Percentiles rank a stretch among this genome's conserved stretches.
Evolutionary conservation across 2,797 vertebrate genomes (phyloP).

Genomic region (Thunnus albacares): DNA sequence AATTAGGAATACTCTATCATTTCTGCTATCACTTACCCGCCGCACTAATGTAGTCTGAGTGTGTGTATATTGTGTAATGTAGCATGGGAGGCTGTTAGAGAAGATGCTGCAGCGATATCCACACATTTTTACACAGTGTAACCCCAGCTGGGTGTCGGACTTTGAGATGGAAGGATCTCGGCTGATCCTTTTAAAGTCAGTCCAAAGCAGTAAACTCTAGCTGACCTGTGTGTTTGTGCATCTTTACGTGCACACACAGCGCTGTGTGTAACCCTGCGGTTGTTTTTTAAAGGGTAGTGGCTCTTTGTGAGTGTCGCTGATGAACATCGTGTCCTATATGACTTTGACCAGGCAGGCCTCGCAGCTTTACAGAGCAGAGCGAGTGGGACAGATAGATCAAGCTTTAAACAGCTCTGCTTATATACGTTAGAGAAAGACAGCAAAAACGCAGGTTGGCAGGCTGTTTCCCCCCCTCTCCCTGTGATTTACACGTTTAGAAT

Average conservation of each 20-base stretch:
- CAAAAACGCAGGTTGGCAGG: constrained; percentile 21
- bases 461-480: not conserved
- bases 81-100: constrained; percentile 17
- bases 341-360: constrained; percentile 77
- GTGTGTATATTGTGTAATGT: constrained; percentile 33
- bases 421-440: constrained; percentile 23
- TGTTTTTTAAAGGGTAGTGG: constrained; percentile 62
- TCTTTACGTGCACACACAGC: constrained; percentile 3
- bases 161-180: constrained; percentile 39
- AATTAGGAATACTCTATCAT: constrained; percentile 81
- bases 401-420: constrained; percentile 51
- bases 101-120: constrained; percentile 36
- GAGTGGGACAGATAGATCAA: constrained; percentile 41
- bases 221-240: constrained; percentile 26
- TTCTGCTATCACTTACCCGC: constrained; percentile 66
- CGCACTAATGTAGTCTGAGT: constrained; percentile 17
- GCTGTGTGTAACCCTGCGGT: constrained; percentile 63
- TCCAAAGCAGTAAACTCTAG: constrained; percentile 51
- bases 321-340: constrained; percentile 74
- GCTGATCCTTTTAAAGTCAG: constrained; percentile 62
- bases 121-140: constrained; percentile 46
- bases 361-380: constrained; percentile 58
- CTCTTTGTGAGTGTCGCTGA: constrained; percentile 63
- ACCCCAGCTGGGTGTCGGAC: constrained; percentile 48
- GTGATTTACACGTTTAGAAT: constrained; percentile 72